Evolutionary conservation across 2,888 invertebrate species (phyloP), one percentile per base, ranked within the genome.

Genomic region (Pocota personata): DNA sequence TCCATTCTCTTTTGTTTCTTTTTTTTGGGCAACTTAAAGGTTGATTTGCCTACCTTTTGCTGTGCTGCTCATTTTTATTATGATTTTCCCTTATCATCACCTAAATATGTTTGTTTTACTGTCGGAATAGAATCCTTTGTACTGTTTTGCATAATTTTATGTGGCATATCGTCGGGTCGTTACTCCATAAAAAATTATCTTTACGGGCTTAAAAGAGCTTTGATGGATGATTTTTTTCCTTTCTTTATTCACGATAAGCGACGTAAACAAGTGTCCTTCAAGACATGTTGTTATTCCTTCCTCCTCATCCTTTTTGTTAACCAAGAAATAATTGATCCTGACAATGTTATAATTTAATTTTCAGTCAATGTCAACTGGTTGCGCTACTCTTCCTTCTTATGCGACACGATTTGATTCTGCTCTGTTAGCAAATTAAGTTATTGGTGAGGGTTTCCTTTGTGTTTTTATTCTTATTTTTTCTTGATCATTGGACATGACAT

Each of bases 321-420:
- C 10, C 24, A 27, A 10, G 8, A 55, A 35, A 50, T 57, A 69
- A 69, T 57, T 69, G 55, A 43, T 69, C 69, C 43, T 57, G 30
- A 43, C 55, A 69, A 43, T 57, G 69, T 57, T 32, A 30, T 69
- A 69, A 69, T 69, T 69, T 40, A 69, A 69, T 69, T 69, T 57
- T 10, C 16, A 57, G 19, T 10, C 69, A 69, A 69, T 69, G 55
- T 57, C 55, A 57, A 69, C 27, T 37, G 16, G 27, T 69, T 43
- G 12, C 2, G 16, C 32, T 32, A n/a, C 66, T 50, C 37, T 35
- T 55, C 55, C 27, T 10, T 12, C 27, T 3, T 4, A 35, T 40
- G 27, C 37, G 52, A 1, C 19, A 35, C 30, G 30, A 43, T 43
- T 43, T 43, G 69, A 57, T 69, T 69, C 2, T 2, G 12, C 69